Percentiles rank a stretch among this genome's conserved stretches.
These are phyloP conservation scores for Vanessa tameamea DNA, from an alignment of 1,140 invertebrate species.

Conservation along the genomic window DNA sequence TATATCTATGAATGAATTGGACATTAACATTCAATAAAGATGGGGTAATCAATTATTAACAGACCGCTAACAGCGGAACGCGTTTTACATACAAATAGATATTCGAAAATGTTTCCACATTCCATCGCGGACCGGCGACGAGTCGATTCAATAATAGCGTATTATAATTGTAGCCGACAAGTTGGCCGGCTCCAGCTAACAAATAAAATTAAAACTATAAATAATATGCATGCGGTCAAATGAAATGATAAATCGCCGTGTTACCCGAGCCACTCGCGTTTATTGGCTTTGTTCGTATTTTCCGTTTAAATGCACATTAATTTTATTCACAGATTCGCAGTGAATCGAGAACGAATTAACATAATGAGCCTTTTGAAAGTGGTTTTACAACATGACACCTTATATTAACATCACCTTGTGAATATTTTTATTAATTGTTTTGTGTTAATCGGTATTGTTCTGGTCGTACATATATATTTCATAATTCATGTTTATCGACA, in stretches of 20 bases:
- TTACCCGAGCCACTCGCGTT: constrained; percentile 60
- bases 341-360: constrained; percentile 76
- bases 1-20: constrained; percentile 46
- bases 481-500: not conserved
- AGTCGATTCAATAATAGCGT: constrained; percentile 66
- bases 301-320: constrained; percentile 77
- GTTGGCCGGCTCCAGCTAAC: constrained; percentile 53
- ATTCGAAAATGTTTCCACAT: constrained; percentile 67
- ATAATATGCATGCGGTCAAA: constrained; percentile 69
- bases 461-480: constrained; percentile 15
- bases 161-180: constrained; percentile 73
- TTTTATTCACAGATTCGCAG: constrained; percentile 76
- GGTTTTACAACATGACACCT: constrained; percentile 44
- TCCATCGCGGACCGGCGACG: constrained; percentile 43
- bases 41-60: constrained; percentile 59
- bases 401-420: constrained; percentile 31
- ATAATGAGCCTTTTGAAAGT: constrained; percentile 67
- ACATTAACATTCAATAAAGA: constrained; percentile 66
- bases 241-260: constrained; percentile 72
- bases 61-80: constrained; percentile 49
- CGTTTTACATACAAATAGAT: constrained; percentile 63
- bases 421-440: constrained; percentile 32
- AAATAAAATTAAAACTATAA: constrained; percentile 78
- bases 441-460: constrained; percentile 9
- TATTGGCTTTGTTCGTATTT: constrained; percentile 76